Conservation (phyloP, 1,140 invertebrate genomes). For the Aradophagus sp. region DNA sequence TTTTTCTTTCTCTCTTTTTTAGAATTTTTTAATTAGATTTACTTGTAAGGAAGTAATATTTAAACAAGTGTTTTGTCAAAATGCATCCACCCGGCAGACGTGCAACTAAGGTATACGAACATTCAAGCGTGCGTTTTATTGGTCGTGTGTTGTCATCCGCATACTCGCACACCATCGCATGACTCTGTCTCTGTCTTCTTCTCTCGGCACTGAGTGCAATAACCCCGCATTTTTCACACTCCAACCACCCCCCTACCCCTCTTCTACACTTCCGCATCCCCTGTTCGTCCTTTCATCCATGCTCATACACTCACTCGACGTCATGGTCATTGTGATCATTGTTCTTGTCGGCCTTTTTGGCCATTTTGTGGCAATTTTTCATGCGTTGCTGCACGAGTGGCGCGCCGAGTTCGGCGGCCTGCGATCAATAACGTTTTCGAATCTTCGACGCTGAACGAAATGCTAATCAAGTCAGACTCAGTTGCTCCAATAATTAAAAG, state of each 20-base stretch:
- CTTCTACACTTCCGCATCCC: background rate
- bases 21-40: too few relatives aligned
- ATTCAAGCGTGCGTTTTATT: constrained; percentile 49
- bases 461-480: too few relatives aligned
- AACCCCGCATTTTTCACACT: constrained; percentile 31
- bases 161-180: constrained; percentile 56
- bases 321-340: constrained; percentile 25
- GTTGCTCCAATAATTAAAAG: too few relatives aligned
- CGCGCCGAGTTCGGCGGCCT: background rate
- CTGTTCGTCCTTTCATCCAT: constrained; percentile 20
- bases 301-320: constrained; percentile 16
- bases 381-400: constrained; percentile 11
- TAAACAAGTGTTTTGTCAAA: constrained; percentile 60
- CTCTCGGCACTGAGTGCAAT: constrained; percentile 34
- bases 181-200: constrained; percentile 13
- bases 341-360: constrained; percentile 21
- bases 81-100: constrained; percentile 65
- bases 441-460: constrained; percentile 3
- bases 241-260: constrained; percentile 3
- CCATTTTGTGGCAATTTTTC: constrained; percentile 20
- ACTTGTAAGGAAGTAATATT: too few relatives aligned
- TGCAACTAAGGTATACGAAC: constrained; percentile 64
- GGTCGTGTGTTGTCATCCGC: constrained; percentile 52
- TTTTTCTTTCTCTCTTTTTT: too few relatives aligned
- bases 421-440: constrained; percentile 25